Conservation (phyloP, 2,797 vertebrate genomes). For the Poecilia wingei region DNA sequence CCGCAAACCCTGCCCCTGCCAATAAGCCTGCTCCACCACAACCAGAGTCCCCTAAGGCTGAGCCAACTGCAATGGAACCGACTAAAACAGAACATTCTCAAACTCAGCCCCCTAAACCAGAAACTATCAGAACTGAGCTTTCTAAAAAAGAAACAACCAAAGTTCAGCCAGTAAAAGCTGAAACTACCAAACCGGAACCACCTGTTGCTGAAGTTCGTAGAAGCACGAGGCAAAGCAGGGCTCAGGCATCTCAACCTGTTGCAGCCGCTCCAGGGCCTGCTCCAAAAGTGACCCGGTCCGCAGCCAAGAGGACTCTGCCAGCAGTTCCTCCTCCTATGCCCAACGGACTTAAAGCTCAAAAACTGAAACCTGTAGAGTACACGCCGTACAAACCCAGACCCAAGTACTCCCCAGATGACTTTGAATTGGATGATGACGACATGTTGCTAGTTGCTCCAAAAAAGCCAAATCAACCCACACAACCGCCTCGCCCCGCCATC, state of each 20-base stretch:
- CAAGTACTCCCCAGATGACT: slow-evolving; percentile 83
- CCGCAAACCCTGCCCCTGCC: slow-evolving; percentile 30
- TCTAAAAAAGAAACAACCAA: slow-evolving; percentile 23
- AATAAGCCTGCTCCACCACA: slow-evolving; percentile 48
- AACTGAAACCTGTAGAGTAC: slow-evolving; percentile 78
- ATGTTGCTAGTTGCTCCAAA: slow-evolving; percentile 52
- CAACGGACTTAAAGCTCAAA: slow-evolving; percentile 77
- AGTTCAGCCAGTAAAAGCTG: slow-evolving; percentile 30
- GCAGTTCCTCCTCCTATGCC: slow-evolving; percentile 82
- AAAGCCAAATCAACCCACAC: slow-evolving; percentile 29
- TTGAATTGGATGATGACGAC: slow-evolving; percentile 84
- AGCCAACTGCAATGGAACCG: slow-evolving; percentile 28
- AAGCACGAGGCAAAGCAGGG: slow-evolving; percentile 62
- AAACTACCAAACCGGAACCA: slow-evolving; percentile 38
- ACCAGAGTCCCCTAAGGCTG: slow-evolving; percentile 44
- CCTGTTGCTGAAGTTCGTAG: slow-evolving; percentile 52
- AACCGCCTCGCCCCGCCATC: slow-evolving; percentile 17
- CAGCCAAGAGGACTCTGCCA: slow-evolving; percentile 74
- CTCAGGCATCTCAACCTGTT: slow-evolving; percentile 44
- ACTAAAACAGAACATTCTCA: slow-evolving; percentile 26
- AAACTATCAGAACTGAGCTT: slow-evolving; percentile 19
- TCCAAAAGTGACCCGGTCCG: slow-evolving; percentile 66
- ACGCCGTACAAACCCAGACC: slow-evolving; percentile 82
- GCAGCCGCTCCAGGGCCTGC: slow-evolving; percentile 45
- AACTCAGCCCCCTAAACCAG: slow-evolving; percentile 26